phyloP scores from a whole-genome alignment of 2,797 vertebrate species.

The Chiroxiphia lanceolata region DNA sequence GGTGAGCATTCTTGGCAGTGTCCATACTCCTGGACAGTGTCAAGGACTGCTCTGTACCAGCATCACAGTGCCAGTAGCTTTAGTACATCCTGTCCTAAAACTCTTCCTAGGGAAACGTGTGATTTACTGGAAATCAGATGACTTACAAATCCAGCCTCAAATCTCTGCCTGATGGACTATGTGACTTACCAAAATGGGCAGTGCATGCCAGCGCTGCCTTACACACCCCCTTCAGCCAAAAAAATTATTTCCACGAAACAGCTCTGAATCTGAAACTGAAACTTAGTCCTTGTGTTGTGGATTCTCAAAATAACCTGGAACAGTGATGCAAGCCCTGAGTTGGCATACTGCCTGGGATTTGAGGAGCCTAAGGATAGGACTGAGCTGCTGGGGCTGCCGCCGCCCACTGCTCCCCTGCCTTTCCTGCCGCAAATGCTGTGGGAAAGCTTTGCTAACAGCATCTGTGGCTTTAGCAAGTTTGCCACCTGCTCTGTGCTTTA shows the following conservation, averaged over 20 bases:
- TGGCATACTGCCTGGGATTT: background rate
- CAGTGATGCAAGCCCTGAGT: accelerated
- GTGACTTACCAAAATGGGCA: accelerated
- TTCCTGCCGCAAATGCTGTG: background rate
- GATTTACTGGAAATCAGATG: background rate
- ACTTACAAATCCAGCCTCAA: background rate
- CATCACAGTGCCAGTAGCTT: background rate
- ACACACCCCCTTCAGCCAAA: accelerated
- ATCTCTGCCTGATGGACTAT: accelerated
- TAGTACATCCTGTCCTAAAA: background rate
- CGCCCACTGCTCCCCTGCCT: accelerated
- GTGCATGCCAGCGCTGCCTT: background rate
- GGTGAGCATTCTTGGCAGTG: accelerated
- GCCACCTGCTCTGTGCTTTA: background rate
- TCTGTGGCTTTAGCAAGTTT: background rate
- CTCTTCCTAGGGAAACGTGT: background rate
- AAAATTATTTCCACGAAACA: background rate
- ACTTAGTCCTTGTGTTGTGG: accelerated
- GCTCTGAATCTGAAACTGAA: accelerated
- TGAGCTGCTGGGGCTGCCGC: background rate
- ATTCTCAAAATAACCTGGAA: accelerated
- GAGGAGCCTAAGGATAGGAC: background rate
- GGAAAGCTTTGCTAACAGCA: background rate
- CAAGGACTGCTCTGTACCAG: background rate
- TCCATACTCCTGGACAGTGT: background rate